phyloP scores from a whole-genome alignment of 2,888 invertebrate genomes.

The Crossocerus cetratus region DNA sequence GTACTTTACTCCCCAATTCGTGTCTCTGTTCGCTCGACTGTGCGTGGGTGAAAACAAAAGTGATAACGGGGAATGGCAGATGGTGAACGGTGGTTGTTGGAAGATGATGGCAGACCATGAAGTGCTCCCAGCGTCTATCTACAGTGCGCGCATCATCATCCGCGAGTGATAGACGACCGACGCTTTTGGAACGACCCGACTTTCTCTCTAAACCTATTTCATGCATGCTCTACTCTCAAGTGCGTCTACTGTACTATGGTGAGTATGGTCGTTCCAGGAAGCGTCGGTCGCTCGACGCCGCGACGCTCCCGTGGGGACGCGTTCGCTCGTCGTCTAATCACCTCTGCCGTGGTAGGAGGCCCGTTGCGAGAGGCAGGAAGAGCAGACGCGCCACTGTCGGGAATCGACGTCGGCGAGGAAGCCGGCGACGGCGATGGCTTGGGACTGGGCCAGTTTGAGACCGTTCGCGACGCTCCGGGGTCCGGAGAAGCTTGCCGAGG shows the following conservation, averaged over 20 bases:
- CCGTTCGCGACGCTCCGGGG: conserved; percentile 81
- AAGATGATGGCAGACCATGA: too few relatives aligned
- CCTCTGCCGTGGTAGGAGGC: conserved; percentile 84
- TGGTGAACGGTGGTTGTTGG: not conserved
- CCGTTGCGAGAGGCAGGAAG: conserved; percentile 78
- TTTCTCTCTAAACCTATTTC: too few relatives aligned
- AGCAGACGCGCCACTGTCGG: conserved; percentile 77
- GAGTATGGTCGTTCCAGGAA: conserved; percentile 9
- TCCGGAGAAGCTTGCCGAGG: not conserved
- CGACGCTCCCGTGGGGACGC: not conserved
- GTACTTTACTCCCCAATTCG: conserved; percentile 19
- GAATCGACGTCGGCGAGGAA: conserved; percentile 79
- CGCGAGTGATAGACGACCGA: not conserved
- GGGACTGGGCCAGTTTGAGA: conserved; percentile 84
- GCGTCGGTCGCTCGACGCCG: conserved; percentile 4
- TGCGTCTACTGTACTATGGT: not conserved
- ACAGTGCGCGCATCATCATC: not conserved
- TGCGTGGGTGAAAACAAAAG: not conserved
- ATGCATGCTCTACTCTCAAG: not conserved
- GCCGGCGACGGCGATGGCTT: conserved; percentile 85
- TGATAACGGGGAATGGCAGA: not conserved
- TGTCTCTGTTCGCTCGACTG: conserved; percentile 29
- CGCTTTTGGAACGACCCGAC: not conserved
- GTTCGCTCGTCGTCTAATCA: conserved; percentile 70
- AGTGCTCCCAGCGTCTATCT: too few relatives aligned